Base-by-base conservation (phyloP, 2,797 vertebrate genomes). In the Acestrorhynchus altus region DNA sequence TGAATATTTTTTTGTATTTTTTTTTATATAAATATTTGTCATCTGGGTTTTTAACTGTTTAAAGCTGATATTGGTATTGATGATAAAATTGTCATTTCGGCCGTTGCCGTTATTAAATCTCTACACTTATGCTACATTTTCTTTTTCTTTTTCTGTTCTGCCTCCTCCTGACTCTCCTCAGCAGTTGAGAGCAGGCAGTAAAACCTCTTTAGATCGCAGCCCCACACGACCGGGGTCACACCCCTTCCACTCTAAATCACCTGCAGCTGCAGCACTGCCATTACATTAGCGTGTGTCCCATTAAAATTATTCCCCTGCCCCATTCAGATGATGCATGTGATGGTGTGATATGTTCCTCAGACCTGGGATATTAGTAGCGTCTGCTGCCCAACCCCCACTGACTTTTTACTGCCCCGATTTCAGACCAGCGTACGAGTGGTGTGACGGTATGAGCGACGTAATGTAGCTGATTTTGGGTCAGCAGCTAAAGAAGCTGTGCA, bases 311-410 rank as follows among this genome's bases (percentile, higher is more conserved):
- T 80, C 75, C 28, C 78, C 64, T 65, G 59, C 70, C 77, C 80
- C 67, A 78, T 81, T 85, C 64, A 54, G 69, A 81, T 75, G 81
- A 85, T 80, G 73, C 67, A 77, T 83, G 74, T 52, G 74, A 59
- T 60, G 7, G 56, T 24, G 22, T 76, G 57, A 71, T 54, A 42
- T 77, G 73, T 81, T 67, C 64, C 31, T 35, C 31, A 35, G 31
- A 35, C 31, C 31, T 35, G 31, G 31, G 31, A 35, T 35, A 35
- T 35, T 35, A 35, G 31, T 35, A 6, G 31, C 6, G 31, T 35
- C 31, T 35, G 31, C 31, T 35, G 31, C 31, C 31, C 31, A 35
- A 2, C 31, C 31, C 31, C 31, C 31, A 35, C 2, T 2, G 31
- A 35, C 31, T 35, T 35, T 35, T 35, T 35, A 35, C 31, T 35